Evolutionary conservation across 35 echinoderm and acorn worm genomes (phyloP).

Genomic region (Diadema setosum): DNA sequence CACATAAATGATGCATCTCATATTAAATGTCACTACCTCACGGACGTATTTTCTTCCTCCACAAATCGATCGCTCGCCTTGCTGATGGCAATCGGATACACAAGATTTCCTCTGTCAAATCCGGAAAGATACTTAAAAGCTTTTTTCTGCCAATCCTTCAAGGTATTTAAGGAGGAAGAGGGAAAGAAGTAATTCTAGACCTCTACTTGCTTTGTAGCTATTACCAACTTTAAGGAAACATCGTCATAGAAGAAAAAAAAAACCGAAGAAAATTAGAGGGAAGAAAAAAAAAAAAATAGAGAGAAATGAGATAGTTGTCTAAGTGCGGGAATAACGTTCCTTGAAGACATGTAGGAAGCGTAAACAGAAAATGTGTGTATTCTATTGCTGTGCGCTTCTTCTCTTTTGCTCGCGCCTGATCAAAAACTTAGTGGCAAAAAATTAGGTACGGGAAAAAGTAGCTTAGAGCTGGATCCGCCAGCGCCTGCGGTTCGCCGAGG

Average conservation of each 20-base stretch:
- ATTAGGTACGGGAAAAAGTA: neutral
- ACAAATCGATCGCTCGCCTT: too few relatives aligned
- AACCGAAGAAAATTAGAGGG: neutral
- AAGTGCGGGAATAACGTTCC: neutral
- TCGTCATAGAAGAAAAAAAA: neutral
- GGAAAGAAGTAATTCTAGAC: neutral
- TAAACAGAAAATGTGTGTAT: neutral
- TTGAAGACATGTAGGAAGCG: neutral
- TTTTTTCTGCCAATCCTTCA: neutral
- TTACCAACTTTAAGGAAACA: conserved; percentile 3
- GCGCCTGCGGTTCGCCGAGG: neutral
- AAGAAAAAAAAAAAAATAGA: neutral
- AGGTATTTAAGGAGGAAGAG: neutral
- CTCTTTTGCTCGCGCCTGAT: neutral
- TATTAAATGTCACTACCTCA: too few relatives aligned
- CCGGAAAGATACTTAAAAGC: neutral
- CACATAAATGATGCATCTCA: too few relatives aligned
- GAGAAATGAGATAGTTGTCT: neutral
- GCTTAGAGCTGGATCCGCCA: neutral
- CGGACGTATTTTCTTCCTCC: too few relatives aligned
- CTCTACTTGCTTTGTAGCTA: neutral
- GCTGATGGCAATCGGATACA: neutral
- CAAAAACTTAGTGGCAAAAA: neutral
- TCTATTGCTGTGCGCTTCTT: neutral
- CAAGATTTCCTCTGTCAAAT: neutral